Conservation (phyloP, 2,797 vertebrate genomes). For the Valencia hispanica region DNA sequence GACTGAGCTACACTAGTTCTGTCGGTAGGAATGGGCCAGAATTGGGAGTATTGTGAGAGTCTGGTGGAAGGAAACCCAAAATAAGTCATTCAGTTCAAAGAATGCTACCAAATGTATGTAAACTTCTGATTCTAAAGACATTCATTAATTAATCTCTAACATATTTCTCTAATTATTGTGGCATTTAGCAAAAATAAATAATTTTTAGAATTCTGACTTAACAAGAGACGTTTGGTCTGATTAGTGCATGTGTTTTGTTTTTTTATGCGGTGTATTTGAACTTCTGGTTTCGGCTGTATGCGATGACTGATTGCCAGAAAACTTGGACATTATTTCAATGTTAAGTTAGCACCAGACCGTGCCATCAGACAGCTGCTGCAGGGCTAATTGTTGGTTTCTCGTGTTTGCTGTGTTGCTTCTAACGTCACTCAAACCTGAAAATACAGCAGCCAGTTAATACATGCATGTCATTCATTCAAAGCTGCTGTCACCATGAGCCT, state of each 20-base stretch:
- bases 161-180: neutral
- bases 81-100: too few species aligned
- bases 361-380: neutral
- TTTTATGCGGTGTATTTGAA: too few species aligned
- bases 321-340: neutral
- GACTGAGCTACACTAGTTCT: too few species aligned
- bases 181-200: neutral
- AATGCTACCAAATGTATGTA: too few species aligned
- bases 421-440: neutral
- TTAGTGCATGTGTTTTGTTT: too few species aligned
- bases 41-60: too few species aligned
- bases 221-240: too few species aligned
- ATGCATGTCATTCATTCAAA: neutral
- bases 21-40: too few species aligned
- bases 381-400: constrained; percentile 3
- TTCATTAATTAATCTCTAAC: too few species aligned
- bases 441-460: neutral
- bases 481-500: neutral
- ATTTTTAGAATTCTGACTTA: neutral
- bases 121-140: too few species aligned
- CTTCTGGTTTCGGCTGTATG: too few species aligned
- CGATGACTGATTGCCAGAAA: neutral
- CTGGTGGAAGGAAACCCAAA: too few species aligned
- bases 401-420: neutral
- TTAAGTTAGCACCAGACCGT: neutral